Conservation (phyloP, 2,888 invertebrate species). For the Apeira syringaria region DNA sequence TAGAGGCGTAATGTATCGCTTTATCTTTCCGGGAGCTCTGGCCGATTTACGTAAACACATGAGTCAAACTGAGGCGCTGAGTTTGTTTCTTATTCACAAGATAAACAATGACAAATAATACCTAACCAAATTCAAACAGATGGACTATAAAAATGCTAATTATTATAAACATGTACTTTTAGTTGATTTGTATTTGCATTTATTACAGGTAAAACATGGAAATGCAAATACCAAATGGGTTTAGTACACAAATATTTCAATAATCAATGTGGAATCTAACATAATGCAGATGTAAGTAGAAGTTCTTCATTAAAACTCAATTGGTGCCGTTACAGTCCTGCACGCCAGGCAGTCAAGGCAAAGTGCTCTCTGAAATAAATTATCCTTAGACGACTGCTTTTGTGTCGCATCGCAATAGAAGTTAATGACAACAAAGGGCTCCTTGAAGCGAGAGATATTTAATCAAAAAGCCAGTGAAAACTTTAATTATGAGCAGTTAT, state of each 20-base stretch:
- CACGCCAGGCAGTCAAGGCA: conserved; percentile 29
- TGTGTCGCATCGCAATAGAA: conserved; percentile 54
- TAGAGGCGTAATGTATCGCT: conserved; percentile 35
- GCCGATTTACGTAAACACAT: conserved; percentile 31
- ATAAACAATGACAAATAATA: too few species aligned
- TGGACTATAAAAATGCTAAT: too few species aligned
- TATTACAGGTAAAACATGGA: too few species aligned
- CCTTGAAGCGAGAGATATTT: conserved; percentile 55
- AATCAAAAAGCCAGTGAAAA: conserved; percentile 54
- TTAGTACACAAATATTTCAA: too few species aligned
- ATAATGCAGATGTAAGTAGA: too few species aligned
- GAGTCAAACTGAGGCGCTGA: conserved; percentile 14
- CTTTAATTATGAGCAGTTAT: conserved; percentile 48
- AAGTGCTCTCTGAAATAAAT: conserved; percentile 56
- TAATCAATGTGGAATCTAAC: too few species aligned
- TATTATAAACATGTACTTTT: too few species aligned
- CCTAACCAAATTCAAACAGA: too few species aligned
- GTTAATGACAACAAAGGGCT: conserved; percentile 55
- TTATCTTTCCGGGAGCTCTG: conserved; percentile 30
- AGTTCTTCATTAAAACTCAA: conserved; percentile 18
- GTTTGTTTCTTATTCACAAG: not conserved
- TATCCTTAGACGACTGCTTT: conserved; percentile 54
- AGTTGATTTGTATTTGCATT: too few species aligned
- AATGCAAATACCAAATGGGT: too few species aligned
- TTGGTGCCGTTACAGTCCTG: conserved; percentile 23